Conservation (phyloP, 2,888 invertebrate species). For the Ryuthela nishihirai region DNA sequence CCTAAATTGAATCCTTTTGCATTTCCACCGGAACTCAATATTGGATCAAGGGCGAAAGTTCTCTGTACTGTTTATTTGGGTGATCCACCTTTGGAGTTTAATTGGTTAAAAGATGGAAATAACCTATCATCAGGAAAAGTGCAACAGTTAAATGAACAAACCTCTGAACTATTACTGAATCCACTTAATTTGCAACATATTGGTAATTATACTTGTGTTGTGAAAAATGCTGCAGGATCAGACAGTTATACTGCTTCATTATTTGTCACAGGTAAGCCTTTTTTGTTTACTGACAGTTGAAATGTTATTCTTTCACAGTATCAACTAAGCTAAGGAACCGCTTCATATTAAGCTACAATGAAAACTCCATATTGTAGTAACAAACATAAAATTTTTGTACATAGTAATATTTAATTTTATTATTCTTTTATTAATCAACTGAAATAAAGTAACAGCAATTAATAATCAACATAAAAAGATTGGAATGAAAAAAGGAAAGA, state of each 20-base stretch:
- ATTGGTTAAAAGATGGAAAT: conserved; percentile 32
- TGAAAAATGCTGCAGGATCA: conserved; percentile 15
- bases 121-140: conserved; percentile 7
- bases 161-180: conserved; percentile 26
- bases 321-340: too few relatives aligned
- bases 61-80: conserved; percentile 30
- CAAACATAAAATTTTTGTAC: too few relatives aligned
- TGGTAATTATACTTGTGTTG: conserved; percentile 35
- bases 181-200: conserved; percentile 26
- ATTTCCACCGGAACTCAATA: conserved; percentile 14
- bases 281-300: too few relatives aligned
- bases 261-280: conserved; percentile 29
- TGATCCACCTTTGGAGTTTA: conserved; percentile 28
- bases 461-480: too few relatives aligned
- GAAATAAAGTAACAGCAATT: too few relatives aligned
- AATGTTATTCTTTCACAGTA: too few relatives aligned
- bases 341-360: too few relatives aligned
- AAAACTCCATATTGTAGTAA: too few relatives aligned
- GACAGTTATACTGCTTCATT: conserved; percentile 22
- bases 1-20: conserved; percentile 29
- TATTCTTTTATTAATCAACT: too few relatives aligned
- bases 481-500: too few relatives aligned
- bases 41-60: conserved; percentile 19
- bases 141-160: conserved; percentile 30
- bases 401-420: too few relatives aligned